phyloP scores from a whole-genome alignment of 2,888 invertebrate species.

The Scaeva pyrastri region DNA sequence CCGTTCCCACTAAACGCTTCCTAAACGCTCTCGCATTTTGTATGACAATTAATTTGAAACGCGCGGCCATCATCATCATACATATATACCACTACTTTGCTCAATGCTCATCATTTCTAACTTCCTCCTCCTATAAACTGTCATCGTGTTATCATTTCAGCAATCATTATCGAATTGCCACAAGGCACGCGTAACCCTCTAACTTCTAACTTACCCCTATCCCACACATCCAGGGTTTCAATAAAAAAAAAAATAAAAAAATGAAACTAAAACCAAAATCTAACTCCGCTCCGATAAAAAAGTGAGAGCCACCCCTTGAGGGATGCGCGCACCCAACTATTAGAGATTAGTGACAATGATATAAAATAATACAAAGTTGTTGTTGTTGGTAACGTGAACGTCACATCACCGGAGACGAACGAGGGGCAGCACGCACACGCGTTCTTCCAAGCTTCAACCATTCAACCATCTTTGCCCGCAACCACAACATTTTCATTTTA shows the following conservation, averaged over 20 bases:
- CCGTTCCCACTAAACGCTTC: slow-evolving; percentile 72
- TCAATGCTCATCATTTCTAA: not conserved
- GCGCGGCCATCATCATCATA: slow-evolving; percentile 57
- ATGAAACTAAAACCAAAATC: slow-evolving; percentile 65
- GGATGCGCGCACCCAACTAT: slow-evolving; percentile 72
- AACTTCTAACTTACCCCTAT: slow-evolving; percentile 73
- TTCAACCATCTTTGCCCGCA: slow-evolving; percentile 15
- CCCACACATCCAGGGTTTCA: slow-evolving; percentile 60
- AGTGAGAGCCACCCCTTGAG: slow-evolving; percentile 67
- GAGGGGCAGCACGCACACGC: slow-evolving; percentile 70
- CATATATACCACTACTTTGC: too few species aligned
- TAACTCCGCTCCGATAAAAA: slow-evolving; percentile 58
- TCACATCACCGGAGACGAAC: slow-evolving; percentile 45
- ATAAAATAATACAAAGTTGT: slow-evolving; percentile 29
- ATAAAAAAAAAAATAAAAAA: slow-evolving; percentile 30
- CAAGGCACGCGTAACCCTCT: slow-evolving; percentile 69
- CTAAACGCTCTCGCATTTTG: slow-evolving; percentile 64
- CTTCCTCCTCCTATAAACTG: slow-evolving; percentile 11
- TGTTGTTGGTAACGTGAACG: not conserved
- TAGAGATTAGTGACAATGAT: slow-evolving; percentile 66
- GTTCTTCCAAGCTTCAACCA: slow-evolving; percentile 47
- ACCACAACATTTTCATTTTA: slow-evolving; percentile 21
- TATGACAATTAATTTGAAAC: slow-evolving; percentile 68
- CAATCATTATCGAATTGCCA: slow-evolving; percentile 69
- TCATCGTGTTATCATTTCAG: slow-evolving; percentile 64